Evolutionary conservation across 2,888 invertebrate genomes (phyloP).

Genomic region (Alviniconcha strummeri): DNA sequence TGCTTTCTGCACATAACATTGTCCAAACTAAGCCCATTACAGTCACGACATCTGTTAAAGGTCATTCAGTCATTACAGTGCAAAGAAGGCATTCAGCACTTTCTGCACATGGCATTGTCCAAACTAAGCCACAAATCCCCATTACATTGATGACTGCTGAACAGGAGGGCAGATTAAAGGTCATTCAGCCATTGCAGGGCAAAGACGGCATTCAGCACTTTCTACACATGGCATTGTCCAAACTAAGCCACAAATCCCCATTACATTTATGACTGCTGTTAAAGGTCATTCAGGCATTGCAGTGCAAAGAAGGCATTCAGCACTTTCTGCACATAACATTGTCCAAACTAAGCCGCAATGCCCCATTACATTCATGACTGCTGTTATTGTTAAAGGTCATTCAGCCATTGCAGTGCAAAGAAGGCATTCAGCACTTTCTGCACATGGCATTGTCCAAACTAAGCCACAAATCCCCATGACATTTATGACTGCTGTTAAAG

Average conservation of each 20-base stretch:
- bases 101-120: slow-evolving; percentile 61
- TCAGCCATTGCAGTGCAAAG: slow-evolving; percentile 60
- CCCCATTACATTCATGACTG: no score
- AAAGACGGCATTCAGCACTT: slow-evolving; percentile 72
- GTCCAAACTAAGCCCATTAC: no score
- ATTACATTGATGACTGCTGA: not conserved
- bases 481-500: no score
- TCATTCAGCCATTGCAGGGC: slow-evolving; percentile 49
- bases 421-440: slow-evolving; percentile 72
- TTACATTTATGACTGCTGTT: no score
- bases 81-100: slow-evolving; percentile 72
- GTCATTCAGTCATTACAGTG: no score
- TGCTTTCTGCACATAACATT: slow-evolving; percentile 62
- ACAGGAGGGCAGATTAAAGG: no score
- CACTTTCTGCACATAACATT: slow-evolving; percentile 62
- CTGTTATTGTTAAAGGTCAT: no score
- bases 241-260: no score
- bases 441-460: slow-evolving; percentile 27
- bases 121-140: slow-evolving; percentile 72
- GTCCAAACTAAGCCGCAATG: no score
- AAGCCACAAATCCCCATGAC: no score
- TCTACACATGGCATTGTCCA: slow-evolving; percentile 52
- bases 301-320: slow-evolving; percentile 72
- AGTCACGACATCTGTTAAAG: no score
- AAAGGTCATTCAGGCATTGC: not conserved